Evolutionary conservation across 2,888 invertebrate genomes (phyloP), one percentile per base, ranked within the genome.

Genomic region (Chesias legatella): DNA sequence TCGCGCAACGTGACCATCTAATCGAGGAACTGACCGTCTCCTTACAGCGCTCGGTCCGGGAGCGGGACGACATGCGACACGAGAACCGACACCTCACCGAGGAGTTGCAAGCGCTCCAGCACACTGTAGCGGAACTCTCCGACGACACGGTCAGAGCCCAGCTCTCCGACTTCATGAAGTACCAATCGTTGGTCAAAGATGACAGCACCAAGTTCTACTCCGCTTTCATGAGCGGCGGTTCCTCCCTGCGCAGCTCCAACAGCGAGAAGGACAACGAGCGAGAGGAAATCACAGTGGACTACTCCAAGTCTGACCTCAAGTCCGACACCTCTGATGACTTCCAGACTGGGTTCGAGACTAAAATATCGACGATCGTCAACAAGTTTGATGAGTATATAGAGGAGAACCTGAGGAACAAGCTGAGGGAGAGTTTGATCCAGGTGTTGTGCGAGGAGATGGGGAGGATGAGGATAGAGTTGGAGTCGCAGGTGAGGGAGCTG

Each of bases 11-110:
- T 60, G 93, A 94, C 66, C 89, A 90, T 58, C 73, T 93, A 63
- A 94, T 95, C 55, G 90, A 92, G 61, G 91, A 94, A 75, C 86
- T 95, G 43, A 92, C 91, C 50, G 86, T 91, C 60, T 92, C 94
- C 20, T 86, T 95, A 59, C 91, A 94, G 74, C 91, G 92, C 63
- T 92, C 93, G 0, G 76, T 92, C 22, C 77, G 79, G 11, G 90
- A 91, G 34, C 88, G 92, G 43, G 91, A 92, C 58, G 84, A 90
- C 44, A 77, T 94, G 27, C 90, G 90, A 60, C 61, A 70, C 26
- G 91, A 93, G 61, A 91, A 92, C 48, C 89, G 90, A 21, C 89
- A 91, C 51, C 90, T 93, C 8, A 84, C 86, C 0, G 80, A 79
- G 6, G 92, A 94, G 70, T 84, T 93, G 7, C 86, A 88, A 7